Evolutionary conservation across 1,140 invertebrate genomes (phyloP), one percentile per base, ranked within the genome.

Genomic region (Watersipora subatra): DNA sequence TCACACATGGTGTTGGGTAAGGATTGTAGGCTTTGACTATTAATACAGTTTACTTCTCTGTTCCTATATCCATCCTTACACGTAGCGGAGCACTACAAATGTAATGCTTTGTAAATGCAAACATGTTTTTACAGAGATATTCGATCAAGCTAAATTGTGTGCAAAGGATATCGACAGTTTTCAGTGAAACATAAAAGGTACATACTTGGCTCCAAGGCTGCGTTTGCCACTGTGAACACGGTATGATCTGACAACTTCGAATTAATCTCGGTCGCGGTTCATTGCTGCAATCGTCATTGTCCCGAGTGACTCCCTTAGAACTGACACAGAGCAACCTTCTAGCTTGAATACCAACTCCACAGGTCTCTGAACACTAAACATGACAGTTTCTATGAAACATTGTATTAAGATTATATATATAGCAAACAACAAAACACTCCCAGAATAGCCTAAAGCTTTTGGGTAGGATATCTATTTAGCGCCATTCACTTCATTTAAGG

Each of bases 11-110:
- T n/a, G n/a, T 46, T n/a, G n/a, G 7, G 7, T 7, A 46, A 46
- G n/a, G 34, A 84, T 64, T 83, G 83, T 65, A 82, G 83, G 0
- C 83, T 83, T 1, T 75, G 71, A 56, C 71, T 69, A 64, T 84
- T 82, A 2, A 84, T 75, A 73, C 89, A 91, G 69, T 83, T 83
- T 24, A 90, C 75, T 63, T 80, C 79, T 24, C 89, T 80, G 28
- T 76, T 80, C 75, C 89, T 86, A 61, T 81, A 76, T 1, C 87
- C 86, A 71, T 83, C 83, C 0, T 88, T 87, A 76, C 91, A 92
- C 1, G 78, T 70, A 65, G 86, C 84, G 56, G 84, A 84, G 73
- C 89, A 91, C 88, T 91, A 71, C 29, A 75, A 77, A 65, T 28
- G 76, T 66, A 62, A 67, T 64, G 57, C 3, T 57, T n/a, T 20